A percentile compares a stretch with the other conserved stretches of the same genome.
Conservation (phyloP, 2,113 vertebrate genomes). For the Chloropsis hardwickii region DNA sequence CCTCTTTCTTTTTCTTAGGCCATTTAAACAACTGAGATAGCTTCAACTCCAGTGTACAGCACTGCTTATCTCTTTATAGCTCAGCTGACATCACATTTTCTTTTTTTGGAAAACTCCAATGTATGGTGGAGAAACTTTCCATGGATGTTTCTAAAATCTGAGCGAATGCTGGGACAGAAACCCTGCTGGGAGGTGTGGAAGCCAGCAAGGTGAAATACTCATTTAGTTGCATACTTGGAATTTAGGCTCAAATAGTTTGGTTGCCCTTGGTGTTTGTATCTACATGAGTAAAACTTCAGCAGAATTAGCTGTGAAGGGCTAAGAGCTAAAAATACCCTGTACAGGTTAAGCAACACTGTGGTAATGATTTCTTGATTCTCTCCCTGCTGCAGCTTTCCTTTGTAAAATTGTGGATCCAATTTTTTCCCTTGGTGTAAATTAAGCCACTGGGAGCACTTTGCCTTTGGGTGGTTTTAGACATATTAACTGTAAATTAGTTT, state of each 20-base stretch:
- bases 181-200: background rate
- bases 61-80: background rate
- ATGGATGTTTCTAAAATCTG: background rate
- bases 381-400: background rate
- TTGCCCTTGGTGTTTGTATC: background rate
- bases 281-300: background rate
- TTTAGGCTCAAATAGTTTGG: background rate
- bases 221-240: background rate
- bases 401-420: background rate
- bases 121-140: background rate
- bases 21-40: background rate
- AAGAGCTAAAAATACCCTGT: background rate
- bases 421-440: slow-evolving; percentile 5
- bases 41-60: background rate
- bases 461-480: slow-evolving; percentile 16
- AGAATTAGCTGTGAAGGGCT: background rate
- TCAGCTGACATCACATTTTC: background rate
- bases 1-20: background rate
- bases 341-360: slow-evolving; percentile 7
- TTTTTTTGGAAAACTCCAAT: background rate
- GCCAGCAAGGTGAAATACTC: background rate
- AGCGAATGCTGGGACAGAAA: background rate
- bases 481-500: slow-evolving; percentile 44
- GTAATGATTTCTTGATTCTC: background rate
- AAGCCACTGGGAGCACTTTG: slow-evolving; percentile 30